Evolutionary conservation across 2,797 vertebrate species (phyloP), one percentile per base, ranked within the genome.

Genomic region (Lophotriccus pileatus): DNA sequence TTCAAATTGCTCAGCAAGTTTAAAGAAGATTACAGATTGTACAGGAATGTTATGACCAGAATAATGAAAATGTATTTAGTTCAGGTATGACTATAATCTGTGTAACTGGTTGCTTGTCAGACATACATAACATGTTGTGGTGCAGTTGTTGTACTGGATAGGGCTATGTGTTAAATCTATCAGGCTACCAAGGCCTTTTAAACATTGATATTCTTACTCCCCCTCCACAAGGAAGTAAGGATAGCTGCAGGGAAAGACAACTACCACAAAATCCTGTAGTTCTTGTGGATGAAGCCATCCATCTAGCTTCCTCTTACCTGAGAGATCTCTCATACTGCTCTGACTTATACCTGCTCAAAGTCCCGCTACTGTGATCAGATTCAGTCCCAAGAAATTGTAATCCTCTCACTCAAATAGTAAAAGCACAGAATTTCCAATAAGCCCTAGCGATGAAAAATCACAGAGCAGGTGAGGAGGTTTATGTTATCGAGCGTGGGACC

Each of bases 1-100:
- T 98, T 97, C 95, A 97, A 96, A 98, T 93, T 93, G 5, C 89
- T 96, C 64, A 93, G 66, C 78, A 86, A 96, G 88, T 89, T 92
- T 96, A 96, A 97, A 97, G 87, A 96, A 92, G 58, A 87, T 90
- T 55, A 44, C 44, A 49, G 25, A 46, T 58, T 20, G 3, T 73
- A 55, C 23, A 70, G 25, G 44, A 84, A n/a, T 4, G 1, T 43
- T 78, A 46, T 25, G 6, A 50, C 20, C 47, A 79, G 32, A 88
- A 76, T 12, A 52, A 27, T 44, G 62, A 69, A 93, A 67, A 63
- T 28, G 4, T 22, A 10, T 76, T 90, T 52, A 39, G 25, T 49
- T 84, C 28, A 72, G 28, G 5, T 68, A 25, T 50, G 34, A 47
- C n/a, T 76, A 37, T 47, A 50, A 14, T 37, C 24, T 73, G 5